Conservation (phyloP, 2,113 vertebrate genomes). For the Nothoprocta perdicaria region DNA sequence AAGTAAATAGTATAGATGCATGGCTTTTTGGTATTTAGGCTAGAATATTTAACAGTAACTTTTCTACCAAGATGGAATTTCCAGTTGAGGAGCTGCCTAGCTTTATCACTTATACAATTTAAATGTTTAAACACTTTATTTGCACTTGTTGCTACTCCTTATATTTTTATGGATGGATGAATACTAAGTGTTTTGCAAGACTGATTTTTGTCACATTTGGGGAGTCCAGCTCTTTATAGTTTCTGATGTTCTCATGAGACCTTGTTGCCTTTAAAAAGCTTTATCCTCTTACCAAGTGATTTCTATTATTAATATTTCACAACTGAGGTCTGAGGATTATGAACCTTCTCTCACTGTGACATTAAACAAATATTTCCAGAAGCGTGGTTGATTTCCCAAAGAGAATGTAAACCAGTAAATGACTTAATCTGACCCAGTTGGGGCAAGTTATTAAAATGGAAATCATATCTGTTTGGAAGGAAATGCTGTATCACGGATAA, state of each 20-base stretch:
- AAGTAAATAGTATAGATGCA: not conserved
- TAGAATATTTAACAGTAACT: not conserved
- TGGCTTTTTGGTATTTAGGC: not conserved
- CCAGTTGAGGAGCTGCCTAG: not conserved
- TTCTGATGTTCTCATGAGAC: constrained; percentile 1
- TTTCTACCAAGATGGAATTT: not conserved
- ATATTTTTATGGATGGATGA: not conserved
- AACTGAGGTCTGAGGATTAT: not conserved
- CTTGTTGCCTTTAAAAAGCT: not conserved
- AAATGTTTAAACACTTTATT: not conserved
- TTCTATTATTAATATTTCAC: constrained; percentile 57
- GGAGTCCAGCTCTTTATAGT: not conserved
- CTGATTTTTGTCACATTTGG: not conserved
- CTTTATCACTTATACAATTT: not conserved
- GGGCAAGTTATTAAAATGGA: not conserved
- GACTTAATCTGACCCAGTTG: constrained; percentile 1
- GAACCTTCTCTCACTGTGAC: not conserved
- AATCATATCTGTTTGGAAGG: not conserved
- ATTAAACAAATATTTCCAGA: constrained; percentile 44
- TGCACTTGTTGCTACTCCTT: not conserved
- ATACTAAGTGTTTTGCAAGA: not conserved
- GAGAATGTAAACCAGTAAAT: not conserved
- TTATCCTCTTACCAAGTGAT: not conserved
- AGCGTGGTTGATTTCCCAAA: not conserved
- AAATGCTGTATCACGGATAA: not conserved